Evolutionary conservation across 2,797 vertebrate genomes (phyloP).

Genomic region (Natrix natrix): DNA sequence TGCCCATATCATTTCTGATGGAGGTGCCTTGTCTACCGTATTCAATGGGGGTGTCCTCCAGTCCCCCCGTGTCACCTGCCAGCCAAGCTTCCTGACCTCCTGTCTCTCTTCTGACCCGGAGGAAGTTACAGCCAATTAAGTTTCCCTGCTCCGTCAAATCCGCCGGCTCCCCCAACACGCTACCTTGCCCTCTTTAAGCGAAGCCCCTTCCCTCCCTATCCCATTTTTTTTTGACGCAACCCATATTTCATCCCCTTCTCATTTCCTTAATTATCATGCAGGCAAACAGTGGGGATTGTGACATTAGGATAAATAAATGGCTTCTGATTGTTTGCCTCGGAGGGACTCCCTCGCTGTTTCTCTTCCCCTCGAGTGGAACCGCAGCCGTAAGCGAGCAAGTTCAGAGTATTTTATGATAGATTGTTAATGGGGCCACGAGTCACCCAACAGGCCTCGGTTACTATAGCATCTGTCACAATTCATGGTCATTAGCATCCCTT

Average conservation of each 20-base stretch:
- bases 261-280: constrained; percentile 75
- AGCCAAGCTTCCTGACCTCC: not conserved
- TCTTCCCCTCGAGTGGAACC: constrained; percentile 58
- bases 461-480: constrained; percentile 70
- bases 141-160: constrained; percentile 1
- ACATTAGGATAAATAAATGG: constrained; percentile 72
- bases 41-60: not conserved
- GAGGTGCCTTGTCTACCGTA: not conserved
- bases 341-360: constrained; percentile 63
- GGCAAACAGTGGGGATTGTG: constrained; percentile 74
- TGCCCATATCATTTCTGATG: not conserved
- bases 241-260: constrained; percentile 62
- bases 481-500: constrained; percentile 75
- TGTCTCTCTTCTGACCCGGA: not conserved
- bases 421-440: constrained; percentile 69
- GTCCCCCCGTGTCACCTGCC: not conserved
- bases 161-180: not conserved
- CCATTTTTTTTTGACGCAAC: constrained; percentile 30
- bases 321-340: constrained; percentile 66
- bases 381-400: constrained; percentile 71
- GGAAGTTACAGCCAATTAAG: not conserved
- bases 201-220: constrained; percentile 46
- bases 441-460: constrained; percentile 69
- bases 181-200: not conserved
- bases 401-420: constrained; percentile 68